Percentiles rank a stretch among this genome's conserved stretches.
Conservation (phyloP, 1,140 invertebrate species). For the Ridgeia piscesae region DNA sequence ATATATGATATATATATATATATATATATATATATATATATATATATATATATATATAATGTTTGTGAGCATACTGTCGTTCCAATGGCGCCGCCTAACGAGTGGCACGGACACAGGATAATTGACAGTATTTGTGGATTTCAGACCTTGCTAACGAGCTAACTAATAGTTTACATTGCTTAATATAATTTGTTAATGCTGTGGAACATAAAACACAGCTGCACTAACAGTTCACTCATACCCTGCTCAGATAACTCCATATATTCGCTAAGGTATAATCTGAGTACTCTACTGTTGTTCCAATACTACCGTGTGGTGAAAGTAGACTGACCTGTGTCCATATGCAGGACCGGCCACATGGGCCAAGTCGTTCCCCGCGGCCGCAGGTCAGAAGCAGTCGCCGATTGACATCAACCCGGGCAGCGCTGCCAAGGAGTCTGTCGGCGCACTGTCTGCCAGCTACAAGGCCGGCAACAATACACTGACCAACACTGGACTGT, state of each 20-base stretch:
- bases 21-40: too few relatives aligned
- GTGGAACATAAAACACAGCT: too few relatives aligned
- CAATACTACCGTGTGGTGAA: neutral
- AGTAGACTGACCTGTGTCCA: neutral
- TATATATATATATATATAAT: too few relatives aligned
- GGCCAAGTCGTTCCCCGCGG: neutral
- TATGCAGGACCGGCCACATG: slow-evolving; percentile 6
- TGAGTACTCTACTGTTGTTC: neutral
- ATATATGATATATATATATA: too few relatives aligned
- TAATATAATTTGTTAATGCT: neutral
- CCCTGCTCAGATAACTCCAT: too few relatives aligned
- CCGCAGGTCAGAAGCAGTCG: slow-evolving; percentile 15
- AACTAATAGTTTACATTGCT: neutral
- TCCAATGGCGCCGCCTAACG: too few relatives aligned
- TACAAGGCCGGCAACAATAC: slow-evolving; percentile 23
- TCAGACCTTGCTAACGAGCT: too few relatives aligned
- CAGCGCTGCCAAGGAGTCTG: neutral
- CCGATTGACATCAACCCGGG: slow-evolving; percentile 23
- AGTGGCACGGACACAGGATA: too few relatives aligned
- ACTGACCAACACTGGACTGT: slow-evolving; percentile 32
- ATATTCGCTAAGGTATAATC: too few relatives aligned
- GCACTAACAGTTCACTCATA: too few relatives aligned
- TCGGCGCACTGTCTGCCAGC: slow-evolving; percentile 20
- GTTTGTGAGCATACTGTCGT: too few relatives aligned
- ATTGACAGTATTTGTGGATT: too few relatives aligned